Evolutionary conservation across 2,888 invertebrate species (phyloP).

Genomic region (Polydesmus complanatus): DNA sequence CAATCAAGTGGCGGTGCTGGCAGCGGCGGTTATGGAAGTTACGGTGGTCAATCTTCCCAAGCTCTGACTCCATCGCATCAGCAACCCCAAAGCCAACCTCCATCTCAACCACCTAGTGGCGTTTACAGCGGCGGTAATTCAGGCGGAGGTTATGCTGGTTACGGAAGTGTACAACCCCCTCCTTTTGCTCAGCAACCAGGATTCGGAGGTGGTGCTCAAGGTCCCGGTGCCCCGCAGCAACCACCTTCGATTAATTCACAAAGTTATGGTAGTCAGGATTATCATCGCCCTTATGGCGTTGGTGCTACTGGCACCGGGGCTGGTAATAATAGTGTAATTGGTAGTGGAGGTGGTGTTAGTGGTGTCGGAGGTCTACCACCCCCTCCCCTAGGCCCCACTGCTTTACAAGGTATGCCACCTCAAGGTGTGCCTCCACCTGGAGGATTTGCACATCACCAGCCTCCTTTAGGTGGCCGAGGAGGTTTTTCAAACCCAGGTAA

Average conservation of each 20-base stretch:
- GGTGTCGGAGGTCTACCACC: not conserved
- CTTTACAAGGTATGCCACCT: slow-evolving; percentile 1
- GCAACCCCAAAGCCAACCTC: slow-evolving; percentile 4
- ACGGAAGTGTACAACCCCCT: not conserved
- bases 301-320: not conserved
- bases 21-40: slow-evolving; percentile 14
- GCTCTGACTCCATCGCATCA: slow-evolving; percentile 10
- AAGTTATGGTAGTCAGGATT: slow-evolving; percentile 13
- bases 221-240: too few species aligned
- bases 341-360: not conserved
- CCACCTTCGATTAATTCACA: slow-evolving; percentile 3
- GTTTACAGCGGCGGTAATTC: not conserved
- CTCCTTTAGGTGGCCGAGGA: slow-evolving; percentile 2
- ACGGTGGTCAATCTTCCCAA: slow-evolving; percentile 13
- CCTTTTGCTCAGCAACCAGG: not conserved
- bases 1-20: slow-evolving; percentile 13
- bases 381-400: not conserved
- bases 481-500: not conserved
- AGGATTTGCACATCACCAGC: not conserved
- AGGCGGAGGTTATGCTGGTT: not conserved
- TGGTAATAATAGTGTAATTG: not conserved
- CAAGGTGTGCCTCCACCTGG: slow-evolving; percentile 3
- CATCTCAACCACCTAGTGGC: slow-evolving; percentile 4
- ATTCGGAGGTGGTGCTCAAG: not conserved
- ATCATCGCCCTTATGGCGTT: slow-evolving; percentile 7